Conservation (phyloP, 2,797 vertebrate species). For the Crocodylus rhombifer region DNA sequence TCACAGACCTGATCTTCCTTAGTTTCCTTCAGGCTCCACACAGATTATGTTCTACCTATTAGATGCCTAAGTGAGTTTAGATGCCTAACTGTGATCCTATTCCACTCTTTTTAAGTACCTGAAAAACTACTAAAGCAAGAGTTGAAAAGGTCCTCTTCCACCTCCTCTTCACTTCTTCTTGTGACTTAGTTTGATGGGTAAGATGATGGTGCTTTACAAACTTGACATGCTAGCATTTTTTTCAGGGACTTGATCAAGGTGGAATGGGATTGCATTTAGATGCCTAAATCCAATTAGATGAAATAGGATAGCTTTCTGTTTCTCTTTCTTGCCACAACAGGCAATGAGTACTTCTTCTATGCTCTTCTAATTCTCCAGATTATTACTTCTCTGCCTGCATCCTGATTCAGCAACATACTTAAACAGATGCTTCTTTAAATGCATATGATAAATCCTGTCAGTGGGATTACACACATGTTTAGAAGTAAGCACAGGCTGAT, state of each 20-base stretch:
- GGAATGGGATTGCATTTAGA: too few relatives aligned
- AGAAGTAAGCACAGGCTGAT: background rate
- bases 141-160: background rate
- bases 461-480: background rate
- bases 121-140: too few relatives aligned
- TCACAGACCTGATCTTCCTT: background rate
- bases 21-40: background rate
- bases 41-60: too few relatives aligned
- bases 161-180: background rate
- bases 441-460: too few relatives aligned
- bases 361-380: background rate
- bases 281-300: too few relatives aligned
- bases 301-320: background rate
- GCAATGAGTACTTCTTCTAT: background rate
- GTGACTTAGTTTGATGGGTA: too few relatives aligned
- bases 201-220: too few relatives aligned
- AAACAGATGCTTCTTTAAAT: background rate
- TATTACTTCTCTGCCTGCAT: background rate
- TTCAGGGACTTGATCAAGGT: too few relatives aligned
- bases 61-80: too few relatives aligned
- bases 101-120: too few relatives aligned
- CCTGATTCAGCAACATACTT: background rate
- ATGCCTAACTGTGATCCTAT: too few relatives aligned
- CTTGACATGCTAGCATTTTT: too few relatives aligned
- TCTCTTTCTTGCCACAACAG: background rate